Base-by-base conservation (phyloP, 2,888 invertebrate species). In the Polyploca ridens region DNA sequence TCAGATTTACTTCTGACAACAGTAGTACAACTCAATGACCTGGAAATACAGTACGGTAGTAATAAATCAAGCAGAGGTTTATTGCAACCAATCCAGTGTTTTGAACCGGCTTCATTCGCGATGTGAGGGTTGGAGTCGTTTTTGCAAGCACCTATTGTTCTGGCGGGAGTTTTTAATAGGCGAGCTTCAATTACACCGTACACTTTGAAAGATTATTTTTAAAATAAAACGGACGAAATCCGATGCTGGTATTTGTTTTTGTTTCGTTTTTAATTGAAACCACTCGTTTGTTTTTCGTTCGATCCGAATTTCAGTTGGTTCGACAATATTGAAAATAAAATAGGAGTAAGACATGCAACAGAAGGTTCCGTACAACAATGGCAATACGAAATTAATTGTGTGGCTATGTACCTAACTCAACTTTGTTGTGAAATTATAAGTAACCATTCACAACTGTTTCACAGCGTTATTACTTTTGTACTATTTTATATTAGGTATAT, bases 71-170 rank as follows among this genome's bases (percentile, higher is more conserved):
- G 6, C 49, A 13, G n/a, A n/a, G n/a, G 4, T 46, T 46, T 14
- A 46, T 49, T 49, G 49, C 44, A 16, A 16, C 49, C 49, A n/a
- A 49, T 16, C 49, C 49, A 49, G 10, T 54, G 54, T 54, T 54
- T 10, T 10, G 54, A 19, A 0, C 54, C 10, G 19, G 46, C 46
- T 46, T n/a, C n/a, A 46, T 46, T 46, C 13, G 14, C 46, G 46
- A n/a, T 14, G 46, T 5, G n/a, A 14, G 5, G 35, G 46, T 46
- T 41, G 41, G n/a, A 16, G 16, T 54, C 19, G 54, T 19, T 54
- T 54, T 54, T 16, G 4, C 54, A 54, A 54, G 54, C 54, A 54
- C 19, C 54, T 54, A 54, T 54, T 54, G 54, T 54, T 54, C 8
- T 16, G 19, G 54, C 19, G 10, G 54, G 10, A n/a, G n/a, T n/a